Base-by-base conservation (phyloP, 2,888 invertebrate genomes). In the Caenorhabditis japonica region DNA sequence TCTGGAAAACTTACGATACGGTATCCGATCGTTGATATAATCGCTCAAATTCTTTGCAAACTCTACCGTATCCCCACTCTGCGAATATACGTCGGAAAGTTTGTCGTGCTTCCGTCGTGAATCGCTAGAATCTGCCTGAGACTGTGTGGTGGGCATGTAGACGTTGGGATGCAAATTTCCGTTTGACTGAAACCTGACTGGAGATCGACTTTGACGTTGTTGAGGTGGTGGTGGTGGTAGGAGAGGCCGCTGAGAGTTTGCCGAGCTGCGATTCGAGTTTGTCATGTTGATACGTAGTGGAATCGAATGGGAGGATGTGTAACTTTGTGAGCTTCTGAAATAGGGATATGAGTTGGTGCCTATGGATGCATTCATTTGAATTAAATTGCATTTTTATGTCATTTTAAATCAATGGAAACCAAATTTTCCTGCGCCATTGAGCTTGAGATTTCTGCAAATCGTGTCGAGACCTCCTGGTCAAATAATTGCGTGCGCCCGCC, bases 11-110 rank as follows among this genome's bases (percentile, higher is more conserved):
- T 64, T 34, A 73, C 75, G 69, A 27, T 73, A 75, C 3, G 85
- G 85, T n/a, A 86, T 77, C 34, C 73, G 52, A 33, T 84, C 79
- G 56, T 79, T 78, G 15, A 85, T 43, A 56, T 85, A 85, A 19
- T 77, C 77, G 21, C 80, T 75, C 38, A 85, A 61, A 38, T 85
- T 84, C 47, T 73, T 60, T n/a, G 84, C 84, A 46, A 85, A 85
- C 51, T 85, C 82, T 5, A 79, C 80, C 13, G 84, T 85, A 55
- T 85, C 85, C 4, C 79, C 84, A n/a, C 77, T 76, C 55, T 68
- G 76, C 0, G 81, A 80, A 56, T 83, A 83, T 15, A 85, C 85
- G 15, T 85, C 85, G 0, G 62, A 55, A 2, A 80, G 39, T 17
- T 69, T 68, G 25, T 79, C 79, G 49, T 69, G 69, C 66, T 66